Base-by-base conservation (phyloP, 2,797 vertebrate genomes). In the Epinephelus awoara region DNA sequence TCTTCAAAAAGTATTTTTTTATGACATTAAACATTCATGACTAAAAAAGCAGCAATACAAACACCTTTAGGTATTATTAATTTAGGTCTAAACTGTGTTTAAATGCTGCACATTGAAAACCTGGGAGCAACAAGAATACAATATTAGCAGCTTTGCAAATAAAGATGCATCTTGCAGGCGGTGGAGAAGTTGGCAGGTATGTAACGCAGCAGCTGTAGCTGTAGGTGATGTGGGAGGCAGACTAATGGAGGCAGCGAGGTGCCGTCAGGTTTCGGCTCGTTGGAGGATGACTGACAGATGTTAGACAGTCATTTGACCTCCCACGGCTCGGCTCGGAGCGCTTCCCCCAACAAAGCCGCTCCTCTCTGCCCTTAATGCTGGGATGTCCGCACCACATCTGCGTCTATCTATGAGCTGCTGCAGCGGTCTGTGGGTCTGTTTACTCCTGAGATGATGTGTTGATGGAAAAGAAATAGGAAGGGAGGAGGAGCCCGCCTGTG, bases 201-300 rank as follows among this genome's bases (percentile, higher is more conserved):
- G 81, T 71, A 81, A 67, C 61, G 0, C 61, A 59, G 82, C 72
- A 68, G 73, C 81, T 80, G 72, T 19, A 66, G 70, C 85, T 72
- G 77, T 15, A 71, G 82, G 79, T 75, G 88, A 80, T 70, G 78
- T 85, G 59, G 83, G 85, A 86, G 84, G 87, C 51, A 72, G 80
- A 72, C 70, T 78, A 75, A 84, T 34, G 75, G 71, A 84, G 82
- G 76, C 79, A 71, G 86, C 52, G 14, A 84, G 82, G 72, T 56
- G 83, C 84, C 40, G 25, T 85, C 86, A 72, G 87, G 73, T 69
- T 83, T 73, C 51, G 1, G 73, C 83, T 85, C 46, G 27, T 77
- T 83, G 84, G 81, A 91, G 80, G 85, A 86, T 82, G 88, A 86
- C 78, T 87, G 90, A 88, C 89, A 82, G 91, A 85, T 76, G 88